Conservation (phyloP, 2,888 invertebrate genomes). For the Eilema depressum region DNA sequence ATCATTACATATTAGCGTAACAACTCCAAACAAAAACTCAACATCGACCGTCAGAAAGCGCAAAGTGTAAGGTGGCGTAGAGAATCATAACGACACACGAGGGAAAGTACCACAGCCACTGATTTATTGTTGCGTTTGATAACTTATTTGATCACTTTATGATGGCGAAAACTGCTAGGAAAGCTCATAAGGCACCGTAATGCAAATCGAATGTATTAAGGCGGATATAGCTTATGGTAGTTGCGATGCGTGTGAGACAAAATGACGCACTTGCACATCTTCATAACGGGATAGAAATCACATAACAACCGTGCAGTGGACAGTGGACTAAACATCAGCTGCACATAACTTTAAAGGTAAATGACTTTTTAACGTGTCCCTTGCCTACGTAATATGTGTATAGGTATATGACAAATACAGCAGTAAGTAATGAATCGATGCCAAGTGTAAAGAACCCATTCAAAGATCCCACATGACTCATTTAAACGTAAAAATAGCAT, state of each 20-base stretch:
- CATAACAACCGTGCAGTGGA: slow-evolving; percentile 61
- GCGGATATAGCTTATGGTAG: slow-evolving; percentile 67
- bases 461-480: slow-evolving; percentile 78
- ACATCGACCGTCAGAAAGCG: slow-evolving; percentile 69
- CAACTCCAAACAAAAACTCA: slow-evolving; percentile 74
- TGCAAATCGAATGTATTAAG: slow-evolving; percentile 77
- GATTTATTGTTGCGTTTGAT: slow-evolving; percentile 80
- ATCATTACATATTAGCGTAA: slow-evolving; percentile 76
- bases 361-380: slow-evolving; percentile 69
- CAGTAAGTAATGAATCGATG: slow-evolving; percentile 64
- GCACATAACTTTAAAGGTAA: slow-evolving; percentile 60
- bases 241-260: slow-evolving; percentile 63
- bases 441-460: slow-evolving; percentile 72
- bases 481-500: slow-evolving; percentile 82
- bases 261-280: slow-evolving; percentile 57
- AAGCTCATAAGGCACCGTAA: slow-evolving; percentile 78
- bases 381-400: slow-evolving; percentile 27
- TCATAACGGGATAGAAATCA: slow-evolving; percentile 76
- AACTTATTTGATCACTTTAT: slow-evolving; percentile 86
- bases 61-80: slow-evolving; percentile 67
- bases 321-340: slow-evolving; percentile 46
- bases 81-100: slow-evolving; percentile 77
- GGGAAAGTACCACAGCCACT: slow-evolving; percentile 74
- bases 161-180: slow-evolving; percentile 81
- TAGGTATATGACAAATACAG: slow-evolving; percentile 46